These are phyloP conservation scores for Myiozetetes cayanensis DNA, from an alignment of 2,113 vertebrate species.

Conservation along the genomic window DNA sequence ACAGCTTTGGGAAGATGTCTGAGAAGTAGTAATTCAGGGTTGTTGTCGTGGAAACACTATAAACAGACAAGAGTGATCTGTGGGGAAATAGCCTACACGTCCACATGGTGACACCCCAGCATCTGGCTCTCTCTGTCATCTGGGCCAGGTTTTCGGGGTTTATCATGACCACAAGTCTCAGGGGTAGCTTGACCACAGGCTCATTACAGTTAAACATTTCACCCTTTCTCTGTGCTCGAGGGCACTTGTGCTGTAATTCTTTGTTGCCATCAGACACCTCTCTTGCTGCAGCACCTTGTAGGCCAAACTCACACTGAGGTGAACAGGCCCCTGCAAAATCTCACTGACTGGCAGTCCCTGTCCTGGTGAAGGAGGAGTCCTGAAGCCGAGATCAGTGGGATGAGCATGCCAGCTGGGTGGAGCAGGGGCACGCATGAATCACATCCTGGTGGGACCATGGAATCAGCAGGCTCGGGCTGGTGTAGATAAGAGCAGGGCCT, in stretches of 20 bases:
- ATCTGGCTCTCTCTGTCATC: background rate
- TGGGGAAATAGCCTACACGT: fast-evolving
- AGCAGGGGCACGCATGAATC: slow-evolving; percentile 49
- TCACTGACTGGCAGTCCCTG: background rate
- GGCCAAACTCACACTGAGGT: background rate
- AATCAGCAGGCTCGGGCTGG: slow-evolving; percentile 9
- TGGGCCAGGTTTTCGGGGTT: background rate
- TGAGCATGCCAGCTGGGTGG: slow-evolving; percentile 45
- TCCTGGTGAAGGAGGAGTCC: background rate
- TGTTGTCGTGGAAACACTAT: background rate
- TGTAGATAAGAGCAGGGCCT: slow-evolving; percentile 28
- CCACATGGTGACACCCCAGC: fast-evolving
- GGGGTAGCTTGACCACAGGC: background rate
- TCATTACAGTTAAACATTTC: background rate
- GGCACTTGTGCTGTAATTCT: background rate
- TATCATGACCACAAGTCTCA: background rate
- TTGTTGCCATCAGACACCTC: background rate
- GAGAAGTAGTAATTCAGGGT: background rate
- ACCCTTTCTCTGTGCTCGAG: background rate
- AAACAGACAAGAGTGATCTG: background rate
- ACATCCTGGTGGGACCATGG: slow-evolving; percentile 47
- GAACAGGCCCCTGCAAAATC: background rate
- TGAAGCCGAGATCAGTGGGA: background rate
- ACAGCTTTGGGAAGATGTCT: background rate
- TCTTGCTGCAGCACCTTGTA: background rate